Conservation (phyloP, 2,113 vertebrate genomes). For the Chelonoidis abingdonii region DNA sequence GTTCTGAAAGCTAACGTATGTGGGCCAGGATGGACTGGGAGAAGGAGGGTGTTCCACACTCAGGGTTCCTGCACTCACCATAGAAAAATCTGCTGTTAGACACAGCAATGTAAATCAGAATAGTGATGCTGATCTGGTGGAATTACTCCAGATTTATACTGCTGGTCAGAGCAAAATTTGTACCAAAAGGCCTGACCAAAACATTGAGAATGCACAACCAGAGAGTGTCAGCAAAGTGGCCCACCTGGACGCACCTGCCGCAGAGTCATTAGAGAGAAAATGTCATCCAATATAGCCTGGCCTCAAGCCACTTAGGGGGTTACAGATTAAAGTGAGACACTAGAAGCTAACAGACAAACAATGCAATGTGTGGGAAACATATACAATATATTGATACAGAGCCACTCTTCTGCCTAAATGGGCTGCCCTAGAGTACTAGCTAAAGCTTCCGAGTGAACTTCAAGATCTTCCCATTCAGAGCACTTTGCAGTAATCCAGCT, state of each 20-base stretch:
- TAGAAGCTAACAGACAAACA: background rate
- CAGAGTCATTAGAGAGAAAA: fast-evolving
- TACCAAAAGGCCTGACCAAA: background rate
- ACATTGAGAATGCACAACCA: background rate
- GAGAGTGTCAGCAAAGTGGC: background rate
- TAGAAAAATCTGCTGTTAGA: background rate
- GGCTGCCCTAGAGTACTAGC: background rate
- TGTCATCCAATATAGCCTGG: background rate
- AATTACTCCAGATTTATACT: background rate
- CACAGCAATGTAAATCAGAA: background rate
- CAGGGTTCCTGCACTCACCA: background rate
- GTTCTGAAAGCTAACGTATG: background rate
- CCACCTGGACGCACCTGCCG: background rate
- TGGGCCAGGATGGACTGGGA: background rate
- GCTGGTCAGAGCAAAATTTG: background rate
- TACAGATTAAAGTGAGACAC: background rate
- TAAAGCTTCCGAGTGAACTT: background rate
- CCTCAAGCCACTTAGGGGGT: background rate
- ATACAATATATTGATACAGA: background rate
- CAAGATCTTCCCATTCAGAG: background rate
- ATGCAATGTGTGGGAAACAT: background rate
- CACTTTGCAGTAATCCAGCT: too few relatives aligned
- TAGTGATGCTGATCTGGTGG: background rate
- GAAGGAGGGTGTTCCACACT: background rate
- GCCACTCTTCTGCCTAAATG: background rate